Evolutionary conservation across 2,113 vertebrate genomes (phyloP).

Genomic region (Neoarius graeffei): DNA sequence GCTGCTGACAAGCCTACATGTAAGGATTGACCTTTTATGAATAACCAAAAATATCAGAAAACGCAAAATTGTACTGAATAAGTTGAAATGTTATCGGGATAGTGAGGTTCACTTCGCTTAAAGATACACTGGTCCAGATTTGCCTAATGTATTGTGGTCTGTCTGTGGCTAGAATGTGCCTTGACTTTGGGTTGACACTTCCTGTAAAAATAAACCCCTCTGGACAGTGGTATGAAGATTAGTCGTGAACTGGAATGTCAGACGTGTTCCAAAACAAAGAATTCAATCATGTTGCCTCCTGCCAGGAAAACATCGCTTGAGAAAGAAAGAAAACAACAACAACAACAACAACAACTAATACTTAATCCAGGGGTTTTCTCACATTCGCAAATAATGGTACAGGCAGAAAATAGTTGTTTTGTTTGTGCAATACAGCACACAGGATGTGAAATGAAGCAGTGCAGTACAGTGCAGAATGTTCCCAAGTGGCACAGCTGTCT

Average conservation of each 20-base stretch:
- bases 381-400: background rate
- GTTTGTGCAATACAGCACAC: background rate
- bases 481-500: background rate
- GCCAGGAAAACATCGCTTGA: conserved; percentile 11
- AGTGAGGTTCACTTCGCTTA: background rate
- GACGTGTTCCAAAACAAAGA: conserved; percentile 18
- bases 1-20: conserved; percentile 77
- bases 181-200: conserved; percentile 64
- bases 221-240: conserved; percentile 64
- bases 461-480: background rate
- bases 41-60: conserved; percentile 1
- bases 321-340: background rate
- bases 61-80: no score
- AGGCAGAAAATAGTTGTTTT: conserved; percentile 1
- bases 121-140: background rate
- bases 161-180: conserved; percentile 40
- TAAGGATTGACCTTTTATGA: conserved; percentile 64
- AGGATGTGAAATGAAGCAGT: background rate
- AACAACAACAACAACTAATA: background rate
- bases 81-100: background rate
- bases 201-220: conserved; percentile 75
- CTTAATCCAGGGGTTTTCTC: background rate
- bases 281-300: conserved; percentile 3
- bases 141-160: background rate
- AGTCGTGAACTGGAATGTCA: conserved; percentile 46